A percentile compares a stretch with the other conserved stretches of the same genome.
Evolutionary conservation across 2,888 invertebrate species (phyloP).

Genomic region (Drosophila crucigera): DNA sequence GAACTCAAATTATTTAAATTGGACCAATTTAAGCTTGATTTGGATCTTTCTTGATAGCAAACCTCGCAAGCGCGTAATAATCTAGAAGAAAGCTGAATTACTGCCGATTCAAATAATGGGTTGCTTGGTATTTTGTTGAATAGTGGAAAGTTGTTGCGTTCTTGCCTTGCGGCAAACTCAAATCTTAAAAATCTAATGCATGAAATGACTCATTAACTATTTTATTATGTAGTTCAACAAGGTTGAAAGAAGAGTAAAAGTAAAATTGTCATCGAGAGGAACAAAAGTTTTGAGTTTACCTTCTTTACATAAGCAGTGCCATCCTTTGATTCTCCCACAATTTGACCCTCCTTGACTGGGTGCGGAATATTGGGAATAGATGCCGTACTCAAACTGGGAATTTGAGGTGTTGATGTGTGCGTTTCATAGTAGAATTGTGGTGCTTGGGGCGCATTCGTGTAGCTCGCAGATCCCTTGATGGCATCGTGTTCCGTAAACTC

Average conservation of each 20-base stretch:
- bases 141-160: constrained; percentile 43
- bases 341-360: constrained; percentile 58
- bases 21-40: constrained; percentile 31
- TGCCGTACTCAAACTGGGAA: constrained; percentile 29
- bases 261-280: constrained; percentile 1
- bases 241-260: constrained; percentile 1
- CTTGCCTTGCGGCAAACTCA: constrained; percentile 24
- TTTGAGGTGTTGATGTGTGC: constrained; percentile 45
- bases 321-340: constrained; percentile 71
- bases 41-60: constrained; percentile 34
- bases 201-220: constrained; percentile 31
- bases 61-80: constrained; percentile 4
- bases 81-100: constrained; percentile 39
- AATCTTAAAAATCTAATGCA: constrained; percentile 20
- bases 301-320: constrained; percentile 66
- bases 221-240: constrained; percentile 12
- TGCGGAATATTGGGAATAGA: constrained; percentile 34
- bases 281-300: constrained; percentile 56
- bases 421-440: constrained; percentile 62
- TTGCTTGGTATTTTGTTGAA: constrained; percentile 20
- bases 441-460: constrained; percentile 77
- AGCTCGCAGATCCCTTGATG: constrained; percentile 75
- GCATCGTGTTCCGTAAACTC: constrained; percentile 84
- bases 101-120: constrained; percentile 21
- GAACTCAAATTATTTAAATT: constrained; percentile 25